These are phyloP conservation scores for Natrix natrix DNA, from an alignment of 2,797 vertebrate genomes.

Conservation along the genomic window DNA sequence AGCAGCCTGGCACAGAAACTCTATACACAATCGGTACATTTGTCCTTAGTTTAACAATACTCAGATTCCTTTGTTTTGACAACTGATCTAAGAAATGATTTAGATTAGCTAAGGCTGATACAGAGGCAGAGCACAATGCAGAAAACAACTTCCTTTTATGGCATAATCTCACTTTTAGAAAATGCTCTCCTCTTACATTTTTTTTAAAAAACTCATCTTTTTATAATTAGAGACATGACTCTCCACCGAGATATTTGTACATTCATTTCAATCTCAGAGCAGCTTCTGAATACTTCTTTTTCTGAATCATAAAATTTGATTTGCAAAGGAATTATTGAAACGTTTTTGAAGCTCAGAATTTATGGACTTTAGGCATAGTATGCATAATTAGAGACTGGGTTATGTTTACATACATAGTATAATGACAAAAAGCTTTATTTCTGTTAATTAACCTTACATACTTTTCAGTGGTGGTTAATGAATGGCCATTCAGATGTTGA, in stretches of 20 bases:
- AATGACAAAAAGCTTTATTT: conserved; percentile 11
- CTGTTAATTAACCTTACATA: neutral
- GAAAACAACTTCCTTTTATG: conserved; percentile 10
- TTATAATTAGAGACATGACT: conserved; percentile 2
- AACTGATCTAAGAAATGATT: conserved; percentile 56
- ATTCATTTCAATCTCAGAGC: neutral
- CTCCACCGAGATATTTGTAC: neutral
- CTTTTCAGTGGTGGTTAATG: neutral
- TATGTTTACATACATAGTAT: neutral
- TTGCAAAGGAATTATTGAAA: neutral
- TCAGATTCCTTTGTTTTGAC: conserved; percentile 57
- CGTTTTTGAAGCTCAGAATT: neutral
- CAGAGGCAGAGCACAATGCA: conserved; percentile 13
- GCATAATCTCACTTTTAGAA: conserved; percentile 24
- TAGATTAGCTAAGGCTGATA: conserved; percentile 45
- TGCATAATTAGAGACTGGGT: neutral
- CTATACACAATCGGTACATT: conserved; percentile 52
- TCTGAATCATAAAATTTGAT: neutral
- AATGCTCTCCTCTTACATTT: conserved; percentile 3
- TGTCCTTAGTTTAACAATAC: conserved; percentile 62
- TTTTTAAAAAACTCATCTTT: neutral
- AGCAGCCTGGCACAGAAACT: conserved; percentile 58
- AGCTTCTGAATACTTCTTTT: neutral
- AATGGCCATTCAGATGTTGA: neutral
- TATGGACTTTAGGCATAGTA: neutral